Evolutionary conservation across 2,797 vertebrate genomes (phyloP), one percentile per base, ranked within the genome.

Genomic region (Podargus strigoides): DNA sequence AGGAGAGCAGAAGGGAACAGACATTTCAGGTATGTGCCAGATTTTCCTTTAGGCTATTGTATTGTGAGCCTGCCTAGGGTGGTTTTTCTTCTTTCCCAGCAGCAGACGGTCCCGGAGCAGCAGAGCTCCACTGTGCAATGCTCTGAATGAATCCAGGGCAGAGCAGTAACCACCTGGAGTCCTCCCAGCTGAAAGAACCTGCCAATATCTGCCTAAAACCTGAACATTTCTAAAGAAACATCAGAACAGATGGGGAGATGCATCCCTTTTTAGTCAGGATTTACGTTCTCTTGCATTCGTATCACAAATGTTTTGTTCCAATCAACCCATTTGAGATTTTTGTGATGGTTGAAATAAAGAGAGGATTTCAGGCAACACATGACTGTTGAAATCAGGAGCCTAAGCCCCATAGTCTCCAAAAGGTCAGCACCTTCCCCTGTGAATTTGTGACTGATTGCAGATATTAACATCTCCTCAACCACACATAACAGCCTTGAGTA

Each of bases 71-170:
- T 84, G 80, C 41, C 77, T 27, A 30, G 17, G 74, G 67, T 53
- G 63, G 4, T 37, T 94, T 53, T 86, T 22, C 53, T 86, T 84
- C 73, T 80, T 79, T 53, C 24, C n/a, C 49, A 74, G 52, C 42
- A 93, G 44, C 53, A 42, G 4, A 66, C 5, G 14, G 63, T 36
- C 47, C 58, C 52, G 76, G 21, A 69, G 39, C 47, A 91, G 34
- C 68, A 64, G 41, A 88, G 41, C 36, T 74, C 62, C 1, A 1
- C 0, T 0, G 21, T 50, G n/a, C 7, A 1, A 4, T 28, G 36
- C 37, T 90, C 56, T 28, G 22, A 67, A 67, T 10, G 60, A 85
- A n/a, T 49, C 44, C 56, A 46, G 56, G 28, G 60, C 4, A 3
- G 36, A 86, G 56, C 6, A 1, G 18, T 18, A 86, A 52, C 44